phyloP scores from a whole-genome alignment of 2,797 vertebrate genomes.

The Echiichthys vipera region DNA sequence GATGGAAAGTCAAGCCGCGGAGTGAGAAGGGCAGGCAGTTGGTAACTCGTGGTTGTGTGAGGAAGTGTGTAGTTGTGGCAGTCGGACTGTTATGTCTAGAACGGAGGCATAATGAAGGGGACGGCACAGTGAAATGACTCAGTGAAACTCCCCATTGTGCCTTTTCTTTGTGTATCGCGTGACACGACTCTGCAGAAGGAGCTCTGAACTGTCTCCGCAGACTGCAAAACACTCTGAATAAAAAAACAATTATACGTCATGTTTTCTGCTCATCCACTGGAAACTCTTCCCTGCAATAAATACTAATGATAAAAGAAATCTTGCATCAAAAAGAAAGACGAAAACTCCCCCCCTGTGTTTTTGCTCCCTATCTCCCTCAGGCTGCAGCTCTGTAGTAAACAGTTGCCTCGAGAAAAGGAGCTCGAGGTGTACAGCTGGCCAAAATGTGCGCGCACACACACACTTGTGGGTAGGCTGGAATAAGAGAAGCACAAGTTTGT shows the following conservation, averaged over 20 bases:
- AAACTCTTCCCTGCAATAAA: conserved; percentile 5
- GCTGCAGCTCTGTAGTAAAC: conserved; percentile 36
- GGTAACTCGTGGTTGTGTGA: conserved; percentile 40
- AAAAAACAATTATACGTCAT: conserved; percentile 43
- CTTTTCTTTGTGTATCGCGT: conserved; percentile 16
- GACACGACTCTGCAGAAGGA: conserved; percentile 17
- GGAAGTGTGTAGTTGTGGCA: conserved; percentile 16
- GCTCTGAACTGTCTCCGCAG: conserved; percentile 27
- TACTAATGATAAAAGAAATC: conserved; percentile 12
- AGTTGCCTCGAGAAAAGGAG: conserved; percentile 37
- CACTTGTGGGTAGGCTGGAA: not conserved
- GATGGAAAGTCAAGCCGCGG: conserved; percentile 80
- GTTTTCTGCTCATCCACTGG: conserved; percentile 1
- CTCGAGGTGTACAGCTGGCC: conserved; percentile 54
- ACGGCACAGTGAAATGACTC: conserved; percentile 40
- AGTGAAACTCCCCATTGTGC: conserved; percentile 41
- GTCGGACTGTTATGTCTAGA: conserved; percentile 59
- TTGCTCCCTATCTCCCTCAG: conserved; percentile 17
- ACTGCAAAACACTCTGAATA: conserved; percentile 29
- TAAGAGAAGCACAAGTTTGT: conserved; percentile 50
- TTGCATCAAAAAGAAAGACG: conserved; percentile 27
- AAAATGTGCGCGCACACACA: conserved; percentile 30
- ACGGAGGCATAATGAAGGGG: conserved; percentile 53
- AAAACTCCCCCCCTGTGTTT: conserved; percentile 9
- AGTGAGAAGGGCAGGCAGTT: conserved; percentile 86